phyloP scores from a whole-genome alignment of 1,140 invertebrate genomes.

The Pogonomyrmex californicus region DNA sequence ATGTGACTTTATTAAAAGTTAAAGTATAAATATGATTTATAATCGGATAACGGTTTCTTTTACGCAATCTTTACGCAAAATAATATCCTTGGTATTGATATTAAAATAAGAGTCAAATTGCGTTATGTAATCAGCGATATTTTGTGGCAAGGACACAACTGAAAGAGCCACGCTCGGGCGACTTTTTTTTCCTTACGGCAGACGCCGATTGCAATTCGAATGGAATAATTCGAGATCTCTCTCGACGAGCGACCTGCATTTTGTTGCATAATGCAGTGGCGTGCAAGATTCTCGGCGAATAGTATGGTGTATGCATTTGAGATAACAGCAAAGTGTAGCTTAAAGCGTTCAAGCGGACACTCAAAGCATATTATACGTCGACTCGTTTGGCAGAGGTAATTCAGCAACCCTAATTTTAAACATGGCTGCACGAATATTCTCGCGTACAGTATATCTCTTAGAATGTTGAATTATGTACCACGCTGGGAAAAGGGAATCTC shows the following conservation, averaged over 20 bases:
- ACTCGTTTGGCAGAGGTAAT: slow-evolving; percentile 40
- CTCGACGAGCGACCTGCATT: background rate
- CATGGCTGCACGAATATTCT: slow-evolving; percentile 25
- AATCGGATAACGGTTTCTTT: background rate
- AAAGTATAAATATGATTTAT: background rate
- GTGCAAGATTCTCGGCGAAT: slow-evolving; percentile 15
- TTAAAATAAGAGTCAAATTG: slow-evolving; percentile 1
- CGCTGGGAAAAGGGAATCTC: slow-evolving; percentile 39
- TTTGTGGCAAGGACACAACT: background rate
- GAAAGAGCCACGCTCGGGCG: background rate
- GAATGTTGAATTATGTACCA: slow-evolving; percentile 45
- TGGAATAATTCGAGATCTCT: slow-evolving; percentile 25
- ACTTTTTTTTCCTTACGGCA: background rate
- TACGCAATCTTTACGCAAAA: background rate
- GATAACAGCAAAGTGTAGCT: slow-evolving; percentile 50
- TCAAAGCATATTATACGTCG: slow-evolving; percentile 46
- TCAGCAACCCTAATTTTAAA: slow-evolving; percentile 37
- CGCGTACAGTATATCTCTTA: slow-evolving; percentile 7
- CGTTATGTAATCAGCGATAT: slow-evolving; percentile 5
- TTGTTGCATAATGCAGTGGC: slow-evolving; percentile 42
- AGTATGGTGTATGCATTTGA: slow-evolving; percentile 37
- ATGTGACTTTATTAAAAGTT: background rate
- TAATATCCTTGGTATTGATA: background rate
- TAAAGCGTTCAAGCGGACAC: slow-evolving; percentile 60
- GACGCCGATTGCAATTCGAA: background rate